A percentile compares a stretch with the other conserved stretches of the same genome.
Evolutionary conservation across 2,888 invertebrate genomes (phyloP).

Genomic region (Nephrotoma flavescens): DNA sequence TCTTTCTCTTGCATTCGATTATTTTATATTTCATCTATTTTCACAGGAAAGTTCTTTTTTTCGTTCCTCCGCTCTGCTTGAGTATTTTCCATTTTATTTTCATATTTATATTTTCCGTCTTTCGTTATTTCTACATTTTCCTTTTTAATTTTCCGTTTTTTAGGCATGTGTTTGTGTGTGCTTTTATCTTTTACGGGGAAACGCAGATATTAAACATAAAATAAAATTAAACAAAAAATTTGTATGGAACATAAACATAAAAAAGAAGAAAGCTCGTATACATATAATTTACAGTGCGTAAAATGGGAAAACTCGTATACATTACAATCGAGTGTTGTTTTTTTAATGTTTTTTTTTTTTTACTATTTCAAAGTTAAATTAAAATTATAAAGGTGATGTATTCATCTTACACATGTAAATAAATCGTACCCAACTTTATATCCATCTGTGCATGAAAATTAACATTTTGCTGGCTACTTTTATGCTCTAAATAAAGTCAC

Average conservation of each 20-base stretch:
- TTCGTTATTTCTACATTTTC: neutral
- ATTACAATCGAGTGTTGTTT: neutral
- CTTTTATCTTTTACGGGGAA: neutral
- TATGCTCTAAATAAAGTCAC: too few relatives aligned
- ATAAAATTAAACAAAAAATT: neutral
- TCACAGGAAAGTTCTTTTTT: neutral
- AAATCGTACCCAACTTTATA: too few relatives aligned
- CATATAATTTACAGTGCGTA: neutral
- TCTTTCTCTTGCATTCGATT: neutral
- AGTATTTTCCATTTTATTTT: neutral
- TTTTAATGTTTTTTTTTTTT: neutral
- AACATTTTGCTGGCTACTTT: too few relatives aligned
- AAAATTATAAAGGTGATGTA: neutral
- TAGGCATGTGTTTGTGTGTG: neutral
- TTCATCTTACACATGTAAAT: neutral
- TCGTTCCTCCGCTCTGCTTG: neutral
- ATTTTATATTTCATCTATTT: neutral
- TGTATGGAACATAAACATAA: neutral
- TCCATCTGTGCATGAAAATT: too few relatives aligned
- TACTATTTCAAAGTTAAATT: neutral
- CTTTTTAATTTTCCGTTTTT: neutral
- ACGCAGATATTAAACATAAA: neutral
- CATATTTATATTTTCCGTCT: neutral
- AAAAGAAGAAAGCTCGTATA: neutral
- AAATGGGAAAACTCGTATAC: neutral